Base-by-base conservation (phyloP, 2,797 vertebrate species). In the Petrocephalus schoutedeni region DNA sequence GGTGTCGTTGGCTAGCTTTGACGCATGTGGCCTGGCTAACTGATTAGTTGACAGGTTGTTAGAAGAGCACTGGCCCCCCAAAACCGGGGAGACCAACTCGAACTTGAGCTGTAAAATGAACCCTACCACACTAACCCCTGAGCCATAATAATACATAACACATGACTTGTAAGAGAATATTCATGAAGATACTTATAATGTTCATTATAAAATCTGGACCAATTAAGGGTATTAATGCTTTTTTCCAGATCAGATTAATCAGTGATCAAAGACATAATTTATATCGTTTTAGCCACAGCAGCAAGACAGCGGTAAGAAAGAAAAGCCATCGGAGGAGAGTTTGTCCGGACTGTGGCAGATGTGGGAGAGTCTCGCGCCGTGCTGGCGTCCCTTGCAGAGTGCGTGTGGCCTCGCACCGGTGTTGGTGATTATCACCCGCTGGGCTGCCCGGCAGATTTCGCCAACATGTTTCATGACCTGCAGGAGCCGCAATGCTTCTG, bases 171-270 rank as follows among this genome's bases (percentile, higher is more conserved):
- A 77, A 77, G 16, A 77, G 71, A 77, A 77, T 77, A 77, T 77
- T 77, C 36, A 77, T 77, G 71, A 77, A 77, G 71, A 77, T 77
- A 45, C 71, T 77, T 77, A 45, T 77, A 77, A 45, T 77, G 19
- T 45, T 77, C 71, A 77, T 77, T 41, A 41, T 77, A 77, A 77
- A 77, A 77, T 77, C 71, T 77, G 36, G 36, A 77, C 71, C 36
- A 77, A 77, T 77, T 77, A 77, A 41, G 19, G 41, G 71, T 77
- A 77, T 77, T 77, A 77, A 77, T 45, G 71, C 41, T 4, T 41
- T 77, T 77, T 41, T 59, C 45, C 54, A 58, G 36, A 86, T 41
- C 12, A 64, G 4, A 45, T 45, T 77, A 45, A 45, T 45, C 71
- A 77, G 32, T 45, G 71, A 77, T 77, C 64, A 71, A 71, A 36